Evolutionary conservation across 2,888 invertebrate genomes (phyloP).

Genomic region (Syritta pipiens): DNA sequence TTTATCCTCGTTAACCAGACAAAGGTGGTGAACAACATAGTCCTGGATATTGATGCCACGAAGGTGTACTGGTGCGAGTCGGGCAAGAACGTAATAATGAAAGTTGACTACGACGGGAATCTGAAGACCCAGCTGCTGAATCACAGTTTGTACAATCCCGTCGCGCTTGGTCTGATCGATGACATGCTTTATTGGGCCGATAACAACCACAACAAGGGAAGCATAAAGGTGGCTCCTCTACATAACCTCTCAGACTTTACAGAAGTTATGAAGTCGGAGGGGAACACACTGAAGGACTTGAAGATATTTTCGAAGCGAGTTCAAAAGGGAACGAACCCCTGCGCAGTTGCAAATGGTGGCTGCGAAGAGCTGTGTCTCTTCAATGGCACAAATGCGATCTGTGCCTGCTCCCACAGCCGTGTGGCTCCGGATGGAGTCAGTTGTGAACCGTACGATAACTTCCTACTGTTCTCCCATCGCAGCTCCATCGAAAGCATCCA

Average conservation of each 20-base stretch:
- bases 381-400: constrained; percentile 84
- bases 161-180: constrained; percentile 84
- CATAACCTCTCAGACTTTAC: constrained; percentile 82
- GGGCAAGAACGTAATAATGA: constrained; percentile 85
- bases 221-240: constrained; percentile 83
- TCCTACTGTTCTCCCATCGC: constrained; percentile 91
- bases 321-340: constrained; percentile 83
- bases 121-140: constrained; percentile 81
- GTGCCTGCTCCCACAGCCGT: constrained; percentile 91
- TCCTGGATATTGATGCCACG: constrained; percentile 78
- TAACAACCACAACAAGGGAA: constrained; percentile 80
- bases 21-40: constrained; percentile 75
- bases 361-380: constrained; percentile 90
- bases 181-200: constrained; percentile 89
- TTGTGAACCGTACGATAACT: constrained; percentile 88
- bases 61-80: constrained; percentile 91
- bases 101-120: constrained; percentile 85
- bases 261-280: constrained; percentile 82
- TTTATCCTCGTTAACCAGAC: constrained; percentile 78
- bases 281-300: constrained; percentile 86
- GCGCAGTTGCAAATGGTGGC: constrained; percentile 84
- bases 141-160: constrained; percentile 82
- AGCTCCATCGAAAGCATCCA: constrained; percentile 90
- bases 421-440: constrained; percentile 83
- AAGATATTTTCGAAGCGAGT: constrained; percentile 82